Evolutionary conservation across 2,888 invertebrate genomes (phyloP).

Genomic region (Tenthredo notha): DNA sequence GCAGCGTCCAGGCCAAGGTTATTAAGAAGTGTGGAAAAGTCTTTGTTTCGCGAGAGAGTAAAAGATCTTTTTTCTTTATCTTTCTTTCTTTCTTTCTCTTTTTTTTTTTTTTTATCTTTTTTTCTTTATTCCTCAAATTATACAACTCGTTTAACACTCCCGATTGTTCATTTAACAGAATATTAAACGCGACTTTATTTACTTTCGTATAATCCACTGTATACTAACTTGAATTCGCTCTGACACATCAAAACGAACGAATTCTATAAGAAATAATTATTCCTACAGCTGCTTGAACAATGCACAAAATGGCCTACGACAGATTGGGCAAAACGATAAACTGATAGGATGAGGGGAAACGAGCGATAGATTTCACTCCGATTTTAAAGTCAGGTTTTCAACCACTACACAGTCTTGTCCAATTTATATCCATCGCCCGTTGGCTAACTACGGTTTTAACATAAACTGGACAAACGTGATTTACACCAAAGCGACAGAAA

Average conservation of each 20-base stretch:
- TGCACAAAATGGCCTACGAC: constrained; percentile 76
- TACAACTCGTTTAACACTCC: neutral
- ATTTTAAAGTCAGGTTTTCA: constrained; percentile 30
- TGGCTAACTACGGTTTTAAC: neutral
- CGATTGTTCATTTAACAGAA: neutral
- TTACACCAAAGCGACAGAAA: neutral
- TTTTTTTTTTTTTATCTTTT: neutral
- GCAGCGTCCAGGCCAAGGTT: constrained; percentile 75
- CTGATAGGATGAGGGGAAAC: constrained; percentile 38
- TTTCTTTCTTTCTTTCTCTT: neutral
- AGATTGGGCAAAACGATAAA: constrained; percentile 48
- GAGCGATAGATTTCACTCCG: constrained; percentile 38
- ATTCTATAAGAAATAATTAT: constrained; percentile 67
- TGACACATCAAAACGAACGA: constrained; percentile 71
- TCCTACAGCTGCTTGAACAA: constrained; percentile 75
- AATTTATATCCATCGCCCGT: neutral
- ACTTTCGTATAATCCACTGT: constrained; percentile 3
- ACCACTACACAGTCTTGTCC: neutral
- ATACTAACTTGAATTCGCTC: neutral
- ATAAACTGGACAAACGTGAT: neutral
- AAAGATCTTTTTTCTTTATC: neutral
- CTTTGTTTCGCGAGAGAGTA: constrained; percentile 70
- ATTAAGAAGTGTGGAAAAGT: constrained; percentile 71
- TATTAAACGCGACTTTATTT: neutral
- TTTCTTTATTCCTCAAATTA: neutral